Base-by-base conservation (phyloP, 2,888 invertebrate genomes). In the Gastracanthus pulcherrimus region DNA sequence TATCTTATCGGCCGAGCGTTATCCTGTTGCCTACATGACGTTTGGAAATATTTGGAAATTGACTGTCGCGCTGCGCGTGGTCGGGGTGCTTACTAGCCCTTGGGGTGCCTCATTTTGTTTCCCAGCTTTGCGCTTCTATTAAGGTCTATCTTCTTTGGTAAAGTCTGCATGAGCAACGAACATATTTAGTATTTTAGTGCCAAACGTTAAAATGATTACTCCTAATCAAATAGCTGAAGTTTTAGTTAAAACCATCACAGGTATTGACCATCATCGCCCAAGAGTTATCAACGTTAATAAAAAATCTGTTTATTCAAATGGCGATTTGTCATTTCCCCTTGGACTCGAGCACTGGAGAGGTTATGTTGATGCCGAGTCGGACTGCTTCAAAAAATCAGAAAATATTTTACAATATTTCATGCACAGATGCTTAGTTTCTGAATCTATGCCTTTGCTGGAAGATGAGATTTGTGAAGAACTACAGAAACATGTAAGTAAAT, bases 251-350 rank as follows among this genome's bases (percentile, higher is more conserved):
- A 51, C 16, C 4, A 62, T 82, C 26, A 74, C 62, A 34, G 72
- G 67, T 16, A 5, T 19, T 55, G 11, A 74, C 64, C 45, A 72
- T 5, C 19, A 82, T 71, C 79, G 84, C 72, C 67, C 80, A 1
- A 85, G 85, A 80, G 87, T 93, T 38, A 91, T 95, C 48, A 94
- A 94, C 90, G 93, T 93, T 86, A 94, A 95, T 86, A 92, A 90
- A 0, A 93, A 94, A 84, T 93, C 94, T 84, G 89, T 95, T 6
- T 88, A 92, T 76, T n/a, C 26, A n/a, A 67, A n/a, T 67, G 76
- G 96, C 9, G 96, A 96, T 83, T 90, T 95, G 4, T 95, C 94
- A 91, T 95, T 95, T 90, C 93, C 94, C 11, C 90, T 92, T 78
- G 92, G 92, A 67, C 86, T 93, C 29, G 92, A 93, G 86, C 93